phyloP scores from a whole-genome alignment of 2,888 invertebrate species.

The Lasioglossum vierecki region DNA sequence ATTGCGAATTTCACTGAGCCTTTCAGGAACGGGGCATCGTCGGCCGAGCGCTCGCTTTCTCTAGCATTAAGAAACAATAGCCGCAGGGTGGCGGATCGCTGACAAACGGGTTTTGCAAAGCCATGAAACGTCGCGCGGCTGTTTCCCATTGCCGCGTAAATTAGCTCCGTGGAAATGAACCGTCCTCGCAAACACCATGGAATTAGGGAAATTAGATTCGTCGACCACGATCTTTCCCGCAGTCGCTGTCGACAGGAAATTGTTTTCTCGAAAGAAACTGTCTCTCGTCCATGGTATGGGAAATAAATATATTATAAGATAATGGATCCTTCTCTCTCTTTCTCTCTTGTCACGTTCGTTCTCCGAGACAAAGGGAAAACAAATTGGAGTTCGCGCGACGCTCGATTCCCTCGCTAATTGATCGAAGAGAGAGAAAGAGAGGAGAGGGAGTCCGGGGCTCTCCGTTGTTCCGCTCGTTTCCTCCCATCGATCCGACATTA shows the following conservation, averaged over 20 bases:
- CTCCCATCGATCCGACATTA: conserved; percentile 13
- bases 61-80: conserved; percentile 55
- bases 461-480: conserved; percentile 6
- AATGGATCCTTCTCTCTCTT: not conserved
- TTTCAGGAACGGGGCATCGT: not conserved
- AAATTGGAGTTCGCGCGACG: not conserved
- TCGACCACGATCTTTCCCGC: not conserved
- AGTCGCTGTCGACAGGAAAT: not conserved
- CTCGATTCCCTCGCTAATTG: not conserved
- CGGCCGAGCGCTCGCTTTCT: conserved; percentile 2
- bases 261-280: not conserved
- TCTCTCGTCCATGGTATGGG: not conserved
- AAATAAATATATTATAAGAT: not conserved
- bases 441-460: not conserved
- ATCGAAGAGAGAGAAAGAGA: not conserved
- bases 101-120: conserved; percentile 7
- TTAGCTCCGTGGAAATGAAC: conserved; percentile 52
- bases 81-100: conserved; percentile 18
- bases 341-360: not conserved
- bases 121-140: not conserved
- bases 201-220: conserved; percentile 41
- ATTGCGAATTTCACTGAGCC: not conserved
- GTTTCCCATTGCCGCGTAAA: conserved; percentile 24
- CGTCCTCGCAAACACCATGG: conserved; percentile 41
- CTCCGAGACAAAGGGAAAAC: not conserved